Evolutionary conservation across 2,888 invertebrate genomes (phyloP).

Genomic region (Ochropleura plecta): DNA sequence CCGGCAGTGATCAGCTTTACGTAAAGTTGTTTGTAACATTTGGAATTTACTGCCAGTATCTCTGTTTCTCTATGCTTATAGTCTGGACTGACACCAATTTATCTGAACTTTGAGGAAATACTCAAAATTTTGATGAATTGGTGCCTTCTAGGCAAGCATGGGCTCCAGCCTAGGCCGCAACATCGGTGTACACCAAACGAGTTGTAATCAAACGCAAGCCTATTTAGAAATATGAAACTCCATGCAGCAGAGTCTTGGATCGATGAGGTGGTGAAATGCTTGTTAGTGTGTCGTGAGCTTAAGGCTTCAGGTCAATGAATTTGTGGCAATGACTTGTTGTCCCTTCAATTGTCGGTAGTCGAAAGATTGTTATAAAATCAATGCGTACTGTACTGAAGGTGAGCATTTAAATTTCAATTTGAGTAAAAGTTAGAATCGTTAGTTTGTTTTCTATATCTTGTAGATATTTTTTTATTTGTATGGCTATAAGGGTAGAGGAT

Average conservation of each 20-base stretch:
- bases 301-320: slow-evolving; percentile 2
- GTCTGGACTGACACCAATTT: no score
- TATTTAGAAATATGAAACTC: background rate
- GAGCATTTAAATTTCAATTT: background rate
- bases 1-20: no score
- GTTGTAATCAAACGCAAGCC: background rate
- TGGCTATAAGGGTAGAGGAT: no score
- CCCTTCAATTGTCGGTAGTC: background rate
- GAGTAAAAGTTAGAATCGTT: background rate
- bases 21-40: background rate
- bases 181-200: background rate
- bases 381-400: background rate
- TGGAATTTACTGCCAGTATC: background rate
- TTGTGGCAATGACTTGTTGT: background rate
- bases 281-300: background rate
- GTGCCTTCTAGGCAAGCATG: background rate
- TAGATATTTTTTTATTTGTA: no score
- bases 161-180: background rate
- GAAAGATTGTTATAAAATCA: background rate
- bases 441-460: background rate
- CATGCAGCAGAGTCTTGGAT: background rate
- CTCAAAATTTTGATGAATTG: background rate
- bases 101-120: no score
- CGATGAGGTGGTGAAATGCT: background rate
- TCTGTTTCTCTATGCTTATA: background rate